phyloP scores from a whole-genome alignment of 2,797 vertebrate species.

The Pangasius djambal region DNA sequence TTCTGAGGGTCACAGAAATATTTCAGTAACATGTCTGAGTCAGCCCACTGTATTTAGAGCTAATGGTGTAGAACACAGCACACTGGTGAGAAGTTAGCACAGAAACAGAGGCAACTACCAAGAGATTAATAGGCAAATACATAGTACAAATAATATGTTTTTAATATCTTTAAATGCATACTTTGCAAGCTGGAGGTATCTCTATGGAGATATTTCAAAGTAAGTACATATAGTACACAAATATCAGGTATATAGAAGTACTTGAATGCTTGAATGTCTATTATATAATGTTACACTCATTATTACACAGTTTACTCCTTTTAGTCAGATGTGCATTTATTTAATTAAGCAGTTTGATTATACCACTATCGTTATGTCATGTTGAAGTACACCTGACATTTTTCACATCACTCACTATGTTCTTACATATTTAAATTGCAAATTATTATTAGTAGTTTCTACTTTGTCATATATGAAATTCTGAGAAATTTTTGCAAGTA shows the following conservation, averaged over 20 bases:
- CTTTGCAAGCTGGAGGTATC: background rate
- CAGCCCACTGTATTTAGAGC: background rate
- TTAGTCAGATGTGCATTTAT: too few species aligned
- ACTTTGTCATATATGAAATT: background rate
- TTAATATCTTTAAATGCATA: too few species aligned
- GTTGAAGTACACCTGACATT: background rate
- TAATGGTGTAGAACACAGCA: background rate
- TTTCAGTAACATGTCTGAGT: constrained; percentile 17
- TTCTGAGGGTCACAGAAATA: constrained; percentile 9
- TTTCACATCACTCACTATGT: constrained; percentile 10
- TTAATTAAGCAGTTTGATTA: background rate
- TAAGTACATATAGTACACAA: background rate
- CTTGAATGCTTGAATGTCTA: background rate
- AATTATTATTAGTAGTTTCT: background rate
- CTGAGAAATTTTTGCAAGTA: background rate
- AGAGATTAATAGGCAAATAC: background rate
- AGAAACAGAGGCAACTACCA: background rate
- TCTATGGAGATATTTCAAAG: background rate
- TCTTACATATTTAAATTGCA: background rate
- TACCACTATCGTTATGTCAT: background rate
- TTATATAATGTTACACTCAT: background rate
- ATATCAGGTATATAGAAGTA: background rate
- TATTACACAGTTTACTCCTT: background rate
- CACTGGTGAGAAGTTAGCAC: background rate
- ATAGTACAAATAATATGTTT: background rate